These are phyloP conservation scores for Mesocricetus auratus DNA, from an alignment of 2,113 vertebrate species.

Conservation along the genomic window DNA sequence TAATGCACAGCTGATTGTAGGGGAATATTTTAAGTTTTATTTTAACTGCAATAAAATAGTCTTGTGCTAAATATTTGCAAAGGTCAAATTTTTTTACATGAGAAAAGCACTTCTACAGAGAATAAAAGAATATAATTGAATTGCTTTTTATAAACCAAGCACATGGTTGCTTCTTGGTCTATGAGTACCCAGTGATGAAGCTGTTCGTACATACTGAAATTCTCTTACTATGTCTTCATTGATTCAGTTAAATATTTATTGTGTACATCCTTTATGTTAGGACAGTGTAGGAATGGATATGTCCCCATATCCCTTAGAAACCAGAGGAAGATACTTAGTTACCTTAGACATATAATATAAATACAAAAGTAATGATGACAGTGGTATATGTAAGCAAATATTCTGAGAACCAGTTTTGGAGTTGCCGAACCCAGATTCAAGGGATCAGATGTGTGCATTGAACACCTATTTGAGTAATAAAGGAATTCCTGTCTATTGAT, in stretches of 20 bases:
- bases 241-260: constrained; percentile 21
- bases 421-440: background rate
- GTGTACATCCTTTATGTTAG: constrained; percentile 8
- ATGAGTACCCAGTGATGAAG: background rate
- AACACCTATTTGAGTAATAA: background rate
- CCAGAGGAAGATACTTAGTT: background rate
- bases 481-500: background rate
- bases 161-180: background rate
- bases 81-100: constrained; percentile 75
- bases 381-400: background rate
- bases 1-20: constrained; percentile 81
- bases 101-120: constrained; percentile 49
- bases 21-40: constrained; percentile 79
- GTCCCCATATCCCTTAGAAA: background rate
- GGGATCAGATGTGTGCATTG: background rate
- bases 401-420: background rate
- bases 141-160: constrained; percentile 14
- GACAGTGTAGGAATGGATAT: background rate
- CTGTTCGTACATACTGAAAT: background rate
- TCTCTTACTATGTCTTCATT: constrained; percentile 11
- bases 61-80: constrained; percentile 76
- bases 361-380: background rate
- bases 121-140: constrained; percentile 42
- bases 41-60: constrained; percentile 80
- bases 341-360: background rate